Evolutionary conservation across 1,140 invertebrate species (phyloP).

Genomic region (Papilio glaucus): DNA sequence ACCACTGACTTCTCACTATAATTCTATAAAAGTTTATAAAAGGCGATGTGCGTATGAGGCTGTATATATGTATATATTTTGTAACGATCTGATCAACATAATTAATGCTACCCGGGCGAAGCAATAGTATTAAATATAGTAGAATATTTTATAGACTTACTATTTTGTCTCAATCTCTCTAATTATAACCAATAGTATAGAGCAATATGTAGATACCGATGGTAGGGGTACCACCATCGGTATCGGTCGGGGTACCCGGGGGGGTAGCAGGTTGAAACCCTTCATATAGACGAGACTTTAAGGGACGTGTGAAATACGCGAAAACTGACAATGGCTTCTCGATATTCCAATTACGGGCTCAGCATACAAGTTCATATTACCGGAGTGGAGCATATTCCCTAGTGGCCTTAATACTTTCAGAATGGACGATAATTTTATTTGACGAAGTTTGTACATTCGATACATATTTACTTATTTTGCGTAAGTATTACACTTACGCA

Average conservation of each 20-base stretch:
- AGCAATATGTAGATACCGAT: not conserved
- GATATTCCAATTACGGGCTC: slow-evolving; percentile 23
- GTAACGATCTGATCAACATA: too few relatives aligned
- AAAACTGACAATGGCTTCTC: slow-evolving; percentile 31
- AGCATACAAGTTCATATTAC: slow-evolving; percentile 28
- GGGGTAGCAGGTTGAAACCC: not conserved
- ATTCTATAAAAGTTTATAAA: too few relatives aligned
- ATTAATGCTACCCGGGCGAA: too few relatives aligned
- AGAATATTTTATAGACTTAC: too few relatives aligned
- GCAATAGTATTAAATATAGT: too few relatives aligned
- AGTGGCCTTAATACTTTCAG: not conserved
- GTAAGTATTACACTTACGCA: too few relatives aligned
- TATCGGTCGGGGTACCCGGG: too few relatives aligned
- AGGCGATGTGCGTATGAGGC: too few relatives aligned
- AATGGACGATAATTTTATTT: not conserved
- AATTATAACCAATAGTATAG: not conserved
- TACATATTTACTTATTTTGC: too few relatives aligned
- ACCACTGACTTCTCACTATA: too few relatives aligned
- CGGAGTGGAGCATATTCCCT: not conserved
- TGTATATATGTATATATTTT: too few relatives aligned
- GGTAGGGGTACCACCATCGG: not conserved
- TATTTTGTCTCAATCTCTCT: too few relatives aligned
- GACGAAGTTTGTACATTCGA: not conserved
- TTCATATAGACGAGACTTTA: not conserved
- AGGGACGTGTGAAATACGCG: slow-evolving; percentile 22